These are phyloP conservation scores for Lepus americanus DNA, from an alignment of 2,113 vertebrate genomes.

Conservation along the genomic window DNA sequence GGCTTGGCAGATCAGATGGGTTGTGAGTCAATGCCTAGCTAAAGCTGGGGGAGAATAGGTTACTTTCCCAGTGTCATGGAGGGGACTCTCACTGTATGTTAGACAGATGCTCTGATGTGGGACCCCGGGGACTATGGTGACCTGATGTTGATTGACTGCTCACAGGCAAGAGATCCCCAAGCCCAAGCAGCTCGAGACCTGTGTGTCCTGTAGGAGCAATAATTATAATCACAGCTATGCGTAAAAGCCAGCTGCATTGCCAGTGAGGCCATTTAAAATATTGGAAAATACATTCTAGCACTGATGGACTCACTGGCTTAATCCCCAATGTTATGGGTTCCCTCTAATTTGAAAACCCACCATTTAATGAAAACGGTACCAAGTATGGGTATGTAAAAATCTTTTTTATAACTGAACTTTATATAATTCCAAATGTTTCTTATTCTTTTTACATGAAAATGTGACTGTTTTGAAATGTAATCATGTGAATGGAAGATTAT, in stretches of 20 bases:
- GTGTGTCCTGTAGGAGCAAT: not conserved
- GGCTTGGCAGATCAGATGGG: not conserved
- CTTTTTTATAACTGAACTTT: constrained; percentile 38
- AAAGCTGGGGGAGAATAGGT: not conserved
- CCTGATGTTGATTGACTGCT: constrained; percentile 28
- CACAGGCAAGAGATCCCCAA: not conserved
- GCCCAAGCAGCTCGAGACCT: not conserved
- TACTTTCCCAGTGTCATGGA: not conserved
- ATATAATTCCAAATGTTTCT: constrained; percentile 26
- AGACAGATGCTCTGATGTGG: not conserved
- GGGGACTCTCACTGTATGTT: constrained; percentile 4
- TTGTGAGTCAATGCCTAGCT: not conserved
- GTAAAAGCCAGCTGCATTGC: constrained; percentile 13
- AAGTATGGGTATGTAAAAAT: constrained; percentile 23
- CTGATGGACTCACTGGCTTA: constrained; percentile 22
- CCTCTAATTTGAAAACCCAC: constrained; percentile 18
- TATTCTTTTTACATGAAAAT: constrained; percentile 30
- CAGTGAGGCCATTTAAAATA: constrained; percentile 57
- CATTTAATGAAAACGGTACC: constrained; percentile 35
- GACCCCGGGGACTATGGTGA: not conserved
- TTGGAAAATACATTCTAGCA: constrained; percentile 34
- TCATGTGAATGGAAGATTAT: not conserved
- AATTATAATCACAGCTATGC: not conserved
- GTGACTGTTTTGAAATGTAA: constrained; percentile 36
- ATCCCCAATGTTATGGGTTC: not conserved